Conservation (phyloP, 1,140 invertebrate species). For the Mylabris phalerata region DNA sequence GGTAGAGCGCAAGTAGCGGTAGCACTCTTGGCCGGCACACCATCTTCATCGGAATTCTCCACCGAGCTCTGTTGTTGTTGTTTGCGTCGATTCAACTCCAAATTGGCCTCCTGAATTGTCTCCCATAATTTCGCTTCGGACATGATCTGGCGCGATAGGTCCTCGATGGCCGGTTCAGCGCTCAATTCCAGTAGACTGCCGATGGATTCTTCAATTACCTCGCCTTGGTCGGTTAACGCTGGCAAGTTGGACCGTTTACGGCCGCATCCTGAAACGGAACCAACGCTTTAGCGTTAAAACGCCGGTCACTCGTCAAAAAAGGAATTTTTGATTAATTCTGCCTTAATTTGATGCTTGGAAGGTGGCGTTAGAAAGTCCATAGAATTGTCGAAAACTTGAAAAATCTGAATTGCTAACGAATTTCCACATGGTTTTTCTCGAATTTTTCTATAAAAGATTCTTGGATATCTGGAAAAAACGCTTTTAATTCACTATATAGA, state of each 20-base stretch:
- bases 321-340: too few species aligned
- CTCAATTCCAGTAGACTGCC: conserved; percentile 56
- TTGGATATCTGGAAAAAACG: too few species aligned
- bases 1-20: conserved; percentile 34
- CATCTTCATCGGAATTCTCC: conserved; percentile 26
- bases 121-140: conserved; percentile 71
- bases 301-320: too few species aligned
- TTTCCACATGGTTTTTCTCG: too few species aligned
- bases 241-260: conserved; percentile 54
- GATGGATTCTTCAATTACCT: conserved; percentile 51
- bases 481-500: too few species aligned
- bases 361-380: too few species aligned
- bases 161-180: conserved; percentile 61
- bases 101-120: conserved; percentile 65
- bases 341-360: too few species aligned
- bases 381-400: too few species aligned
- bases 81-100: conserved; percentile 54
- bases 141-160: conserved; percentile 65
- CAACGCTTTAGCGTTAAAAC: background rate
- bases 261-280: conserved; percentile 53
- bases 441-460: too few species aligned
- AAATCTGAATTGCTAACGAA: too few species aligned
- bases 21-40: conserved; percentile 26
- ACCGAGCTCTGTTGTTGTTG: conserved; percentile 41
- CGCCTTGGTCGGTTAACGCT: conserved; percentile 37